Percentiles rank a stretch among this genome's conserved stretches.
Evolutionary conservation across 2,797 vertebrate species (phyloP).

Genomic region (Odontamblyopus rebecca): DNA sequence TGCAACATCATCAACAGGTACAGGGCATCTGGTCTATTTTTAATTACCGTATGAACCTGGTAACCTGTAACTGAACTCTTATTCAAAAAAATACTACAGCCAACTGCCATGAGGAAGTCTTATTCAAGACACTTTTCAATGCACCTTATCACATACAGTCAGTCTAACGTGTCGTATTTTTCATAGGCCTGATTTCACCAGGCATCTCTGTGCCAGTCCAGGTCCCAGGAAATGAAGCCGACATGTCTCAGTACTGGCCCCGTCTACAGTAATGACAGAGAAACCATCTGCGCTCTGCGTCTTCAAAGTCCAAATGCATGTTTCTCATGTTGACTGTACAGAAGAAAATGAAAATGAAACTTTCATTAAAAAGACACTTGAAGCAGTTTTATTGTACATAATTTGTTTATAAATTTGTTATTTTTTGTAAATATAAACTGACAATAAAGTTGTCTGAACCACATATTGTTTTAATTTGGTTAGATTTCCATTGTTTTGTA

Average conservation of each 20-base stretch:
- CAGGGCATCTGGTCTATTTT: constrained; percentile 27
- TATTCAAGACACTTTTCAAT: not conserved
- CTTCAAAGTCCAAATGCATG: constrained; percentile 74
- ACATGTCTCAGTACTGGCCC: constrained; percentile 99
- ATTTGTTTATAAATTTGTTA: constrained; percentile 6
- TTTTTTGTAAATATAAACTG: constrained; percentile 12
- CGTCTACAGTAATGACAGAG: constrained; percentile 87
- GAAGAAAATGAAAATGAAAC: constrained; percentile 33
- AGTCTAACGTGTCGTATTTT: constrained; percentile 10
- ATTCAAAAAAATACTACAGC: not conserved
- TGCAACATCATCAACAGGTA: constrained; percentile 94
- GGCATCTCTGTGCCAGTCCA: constrained; percentile 99
- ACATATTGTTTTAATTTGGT: not conserved
- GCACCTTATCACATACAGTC: not conserved
- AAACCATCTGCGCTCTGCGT: constrained; percentile 51
- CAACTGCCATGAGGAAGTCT: not conserved
- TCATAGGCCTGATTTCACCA: constrained; percentile 95
- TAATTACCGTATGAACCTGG: not conserved
- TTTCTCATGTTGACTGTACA: constrained; percentile 2
- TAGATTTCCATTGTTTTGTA: not conserved
- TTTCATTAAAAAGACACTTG: constrained; percentile 61
- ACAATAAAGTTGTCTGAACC: constrained; percentile 5
- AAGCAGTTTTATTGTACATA: constrained; percentile 4
- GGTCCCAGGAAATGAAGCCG: constrained; percentile 97
- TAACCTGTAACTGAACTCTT: not conserved